phyloP scores from a whole-genome alignment of 1,140 invertebrate species.

The Formica exsecta region DNA sequence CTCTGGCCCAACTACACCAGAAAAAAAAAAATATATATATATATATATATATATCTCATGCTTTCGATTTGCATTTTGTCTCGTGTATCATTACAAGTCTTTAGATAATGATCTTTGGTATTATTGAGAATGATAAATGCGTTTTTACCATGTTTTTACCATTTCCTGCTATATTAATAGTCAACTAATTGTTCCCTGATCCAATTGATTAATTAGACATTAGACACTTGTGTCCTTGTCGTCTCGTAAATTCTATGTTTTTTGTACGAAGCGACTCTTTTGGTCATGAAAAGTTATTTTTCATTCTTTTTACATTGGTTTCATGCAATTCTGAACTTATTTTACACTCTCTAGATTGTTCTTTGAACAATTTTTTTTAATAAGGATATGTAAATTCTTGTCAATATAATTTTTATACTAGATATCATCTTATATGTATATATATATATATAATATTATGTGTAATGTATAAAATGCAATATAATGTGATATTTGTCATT shows the following conservation, averaged over 20 bases:
- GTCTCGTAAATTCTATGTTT: conserved; percentile 25
- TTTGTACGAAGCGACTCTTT: conserved; percentile 26
- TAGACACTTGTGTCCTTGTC: neutral
- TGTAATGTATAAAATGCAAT: no score
- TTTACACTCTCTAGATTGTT: neutral
- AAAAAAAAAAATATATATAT: no score
- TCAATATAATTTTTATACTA: neutral
- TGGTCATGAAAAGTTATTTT: conserved; percentile 8
- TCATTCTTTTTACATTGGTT: neutral
- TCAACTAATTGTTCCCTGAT: neutral
- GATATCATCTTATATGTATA: neutral
- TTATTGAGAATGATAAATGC: neutral
- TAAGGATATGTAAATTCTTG: no score
- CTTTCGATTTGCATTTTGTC: neutral
- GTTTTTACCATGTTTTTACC: neutral
- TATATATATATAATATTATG: no score
- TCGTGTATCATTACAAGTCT: neutral
- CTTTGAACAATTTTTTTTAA: neutral
- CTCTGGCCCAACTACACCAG: no score
- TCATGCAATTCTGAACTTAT: neutral
- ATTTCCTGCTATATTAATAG: neutral
- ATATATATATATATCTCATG: neutral
- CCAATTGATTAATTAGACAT: neutral
- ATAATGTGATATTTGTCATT: no score
- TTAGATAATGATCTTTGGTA: neutral